Evolutionary conservation across 2,888 invertebrate species (phyloP), one percentile per base, ranked within the genome.

Genomic region (Scaptomyza caliginosa): DNA sequence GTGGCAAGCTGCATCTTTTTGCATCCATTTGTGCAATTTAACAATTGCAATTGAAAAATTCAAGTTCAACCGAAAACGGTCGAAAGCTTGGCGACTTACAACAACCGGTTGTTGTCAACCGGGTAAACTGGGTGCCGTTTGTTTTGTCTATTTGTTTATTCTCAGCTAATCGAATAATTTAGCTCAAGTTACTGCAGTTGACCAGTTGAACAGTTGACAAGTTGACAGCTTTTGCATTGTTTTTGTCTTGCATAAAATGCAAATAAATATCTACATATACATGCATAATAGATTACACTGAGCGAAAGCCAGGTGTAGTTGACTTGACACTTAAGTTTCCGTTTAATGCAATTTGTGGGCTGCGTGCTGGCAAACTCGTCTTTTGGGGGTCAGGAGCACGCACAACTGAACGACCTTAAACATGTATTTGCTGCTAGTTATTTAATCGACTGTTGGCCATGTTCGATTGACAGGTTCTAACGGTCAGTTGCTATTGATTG

Each of bases 101-200:
- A 24, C 59, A 59, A 48, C 57, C 45, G 38, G 58, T 56, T 59
- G 58, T 56, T 59, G 49, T 24, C 59, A 62, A 60, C 40, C 26
- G 36, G 23, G 17, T 19, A 19, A 43, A 42, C 52, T 52, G 56
- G 39, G 38, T 72, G 57, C 42, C 19, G 16, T 10, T n/a, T 30
- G 30, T 30, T 51, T 21, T 48, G 23, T 51, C 24, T 3, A 10
- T 30, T 17, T 3, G 4, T 4, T n/a, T 36, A 19, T 2, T 49
- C 60, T 42, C 57, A 49, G 62, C 75, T 81, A 80, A 80, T 80
- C 79, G 76, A 74, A 80, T 78, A 81, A 84, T 78, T 74, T 68
- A 62, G 62, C 68, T 84, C 65, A 54, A 64, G 55, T 65, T 64
- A 57, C 64, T 13, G 13, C 24, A 10, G 24, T 50, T 60, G 64